These are phyloP conservation scores for Zaprionus lachaisei DNA, from an alignment of 1,140 invertebrate genomes.

Conservation along the genomic window DNA sequence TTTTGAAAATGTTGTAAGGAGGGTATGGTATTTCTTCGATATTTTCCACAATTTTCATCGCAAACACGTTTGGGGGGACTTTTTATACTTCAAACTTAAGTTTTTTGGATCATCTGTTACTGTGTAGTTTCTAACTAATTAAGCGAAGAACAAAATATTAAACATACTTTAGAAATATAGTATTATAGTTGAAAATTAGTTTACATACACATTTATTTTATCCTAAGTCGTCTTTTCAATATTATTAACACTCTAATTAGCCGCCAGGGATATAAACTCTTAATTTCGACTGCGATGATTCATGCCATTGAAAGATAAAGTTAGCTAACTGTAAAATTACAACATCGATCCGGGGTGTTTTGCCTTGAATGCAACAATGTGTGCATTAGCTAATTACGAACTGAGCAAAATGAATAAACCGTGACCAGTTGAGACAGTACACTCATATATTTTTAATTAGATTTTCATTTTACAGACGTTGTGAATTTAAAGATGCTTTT, in stretches of 20 bases:
- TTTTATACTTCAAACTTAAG: too few relatives aligned
- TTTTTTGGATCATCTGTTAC: background rate
- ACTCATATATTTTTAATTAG: slow-evolving; percentile 18
- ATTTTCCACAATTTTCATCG: too few relatives aligned
- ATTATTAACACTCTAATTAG: background rate
- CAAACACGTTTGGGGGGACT: too few relatives aligned
- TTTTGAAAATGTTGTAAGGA: too few relatives aligned
- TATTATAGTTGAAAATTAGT: too few relatives aligned
- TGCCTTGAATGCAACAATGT: slow-evolving; percentile 1
- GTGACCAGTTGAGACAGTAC: slow-evolving; percentile 16
- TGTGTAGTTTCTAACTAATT: too few relatives aligned
- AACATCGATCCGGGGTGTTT: slow-evolving; percentile 3
- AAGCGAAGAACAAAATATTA: background rate
- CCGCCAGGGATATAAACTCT: background rate
- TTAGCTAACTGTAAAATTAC: slow-evolving; percentile 15
- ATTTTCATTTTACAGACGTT: slow-evolving; percentile 8
- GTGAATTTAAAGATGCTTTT: background rate
- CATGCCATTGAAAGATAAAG: slow-evolving; percentile 25
- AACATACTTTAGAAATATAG: background rate
- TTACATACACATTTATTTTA: background rate
- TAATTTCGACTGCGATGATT: slow-evolving; percentile 7
- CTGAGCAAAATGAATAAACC: slow-evolving; percentile 46
- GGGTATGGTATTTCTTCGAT: too few relatives aligned
- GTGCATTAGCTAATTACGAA: slow-evolving; percentile 34
- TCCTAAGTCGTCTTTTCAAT: background rate